Percentiles rank a stretch among this genome's conserved stretches.
Evolutionary conservation across 2,888 invertebrate genomes (phyloP).

Genomic region (Boloria selene): DNA sequence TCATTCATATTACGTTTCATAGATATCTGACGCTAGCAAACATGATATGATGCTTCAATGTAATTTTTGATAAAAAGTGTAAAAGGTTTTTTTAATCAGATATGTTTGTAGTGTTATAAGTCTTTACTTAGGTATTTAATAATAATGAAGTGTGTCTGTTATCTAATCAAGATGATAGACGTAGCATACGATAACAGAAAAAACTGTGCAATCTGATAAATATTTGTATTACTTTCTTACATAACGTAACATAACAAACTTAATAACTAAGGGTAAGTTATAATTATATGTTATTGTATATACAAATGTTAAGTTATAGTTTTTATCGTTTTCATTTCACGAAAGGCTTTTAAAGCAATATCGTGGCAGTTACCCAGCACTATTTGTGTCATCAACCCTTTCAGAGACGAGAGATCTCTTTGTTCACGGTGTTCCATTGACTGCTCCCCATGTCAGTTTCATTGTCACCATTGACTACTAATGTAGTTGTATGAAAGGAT

Average conservation of each 20-base stretch:
- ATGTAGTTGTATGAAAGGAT: slow-evolving; percentile 36
- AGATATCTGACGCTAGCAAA: no score
- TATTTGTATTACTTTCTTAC: neutral
- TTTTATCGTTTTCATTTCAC: neutral
- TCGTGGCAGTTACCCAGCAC: slow-evolving; percentile 18
- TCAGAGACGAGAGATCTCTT: slow-evolving; percentile 35
- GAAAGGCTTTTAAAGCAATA: slow-evolving; percentile 13
- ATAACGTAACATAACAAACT: neutral
- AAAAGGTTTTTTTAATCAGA: no score
- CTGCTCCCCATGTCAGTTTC: slow-evolving; percentile 39
- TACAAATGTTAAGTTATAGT: neutral
- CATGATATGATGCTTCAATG: no score
- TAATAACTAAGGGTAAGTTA: no score
- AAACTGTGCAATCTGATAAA: neutral
- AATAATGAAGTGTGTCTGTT: neutral
- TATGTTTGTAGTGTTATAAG: no score
- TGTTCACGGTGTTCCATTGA: slow-evolving; percentile 41
- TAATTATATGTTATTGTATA: neutral
- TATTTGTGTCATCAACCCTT: slow-evolving; percentile 35
- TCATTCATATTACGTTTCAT: no score
- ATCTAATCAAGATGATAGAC: slow-evolving; percentile 13
- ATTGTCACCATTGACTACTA: slow-evolving; percentile 38
- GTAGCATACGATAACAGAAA: neutral
- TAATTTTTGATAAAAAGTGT: no score
- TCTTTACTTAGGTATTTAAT: no score